phyloP scores from a whole-genome alignment of 1,140 invertebrate species.

The Radopholus similis region DNA sequence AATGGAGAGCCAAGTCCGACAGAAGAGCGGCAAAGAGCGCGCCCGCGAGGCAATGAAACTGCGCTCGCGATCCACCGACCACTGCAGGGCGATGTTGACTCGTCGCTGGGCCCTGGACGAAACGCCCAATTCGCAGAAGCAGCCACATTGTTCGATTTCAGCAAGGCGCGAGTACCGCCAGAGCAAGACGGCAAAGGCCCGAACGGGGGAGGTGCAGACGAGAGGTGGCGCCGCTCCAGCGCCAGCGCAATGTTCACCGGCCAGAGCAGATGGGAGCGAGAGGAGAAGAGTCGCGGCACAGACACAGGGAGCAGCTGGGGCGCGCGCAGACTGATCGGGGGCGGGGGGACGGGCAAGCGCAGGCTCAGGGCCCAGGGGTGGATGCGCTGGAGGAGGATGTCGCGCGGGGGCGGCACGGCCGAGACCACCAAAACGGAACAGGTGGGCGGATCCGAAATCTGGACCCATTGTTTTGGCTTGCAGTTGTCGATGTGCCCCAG shows the following conservation, averaged over 20 bases:
- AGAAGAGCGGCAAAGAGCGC: background rate
- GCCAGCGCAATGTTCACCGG: too few species aligned
- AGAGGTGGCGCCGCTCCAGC: background rate
- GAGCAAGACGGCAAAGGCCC: background rate
- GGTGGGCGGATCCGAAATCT: background rate
- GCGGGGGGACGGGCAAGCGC: background rate
- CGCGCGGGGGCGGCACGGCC: background rate
- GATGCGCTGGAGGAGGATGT: slow-evolving; percentile 5
- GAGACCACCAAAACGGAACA: slow-evolving; percentile 7
- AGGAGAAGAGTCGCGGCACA: background rate
- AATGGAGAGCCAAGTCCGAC: background rate
- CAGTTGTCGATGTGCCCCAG: slow-evolving; percentile 4
- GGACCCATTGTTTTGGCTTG: background rate
- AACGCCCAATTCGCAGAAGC: too few species aligned
- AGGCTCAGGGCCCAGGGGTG: background rate
- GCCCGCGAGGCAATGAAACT: background rate
- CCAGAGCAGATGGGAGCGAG: too few species aligned
- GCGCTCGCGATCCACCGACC: background rate
- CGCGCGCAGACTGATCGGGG: background rate
- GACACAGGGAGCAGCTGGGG: background rate
- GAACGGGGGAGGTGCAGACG: background rate
- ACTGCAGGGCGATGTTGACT: too few species aligned
- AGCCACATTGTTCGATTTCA: too few species aligned
- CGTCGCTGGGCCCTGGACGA: too few species aligned
- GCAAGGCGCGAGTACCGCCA: background rate